phyloP scores from a whole-genome alignment of 2,113 vertebrate genomes.

The Propithecus coquereli region DNA sequence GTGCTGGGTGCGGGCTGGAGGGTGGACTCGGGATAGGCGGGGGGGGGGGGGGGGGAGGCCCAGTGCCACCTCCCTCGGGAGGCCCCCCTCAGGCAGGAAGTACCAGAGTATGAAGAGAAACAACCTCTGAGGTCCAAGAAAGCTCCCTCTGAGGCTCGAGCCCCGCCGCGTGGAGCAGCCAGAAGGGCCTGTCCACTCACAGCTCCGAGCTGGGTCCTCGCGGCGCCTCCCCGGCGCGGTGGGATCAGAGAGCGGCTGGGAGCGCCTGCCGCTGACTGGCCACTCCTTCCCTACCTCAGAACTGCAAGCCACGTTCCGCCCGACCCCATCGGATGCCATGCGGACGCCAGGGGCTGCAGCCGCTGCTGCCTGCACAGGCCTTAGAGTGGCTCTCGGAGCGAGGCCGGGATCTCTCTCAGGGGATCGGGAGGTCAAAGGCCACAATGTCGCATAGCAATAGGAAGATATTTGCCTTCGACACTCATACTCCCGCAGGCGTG shows the following conservation, averaged over 20 bases:
- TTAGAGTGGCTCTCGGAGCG: neutral
- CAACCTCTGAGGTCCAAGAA: neutral
- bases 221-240: neutral
- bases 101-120: neutral
- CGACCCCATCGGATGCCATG: fast-evolving
- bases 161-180: neutral
- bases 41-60: neutral
- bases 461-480: neutral
- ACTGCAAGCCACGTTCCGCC: neutral
- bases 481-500: fast-evolving
- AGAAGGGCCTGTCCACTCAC: fast-evolving
- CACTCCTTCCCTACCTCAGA: fast-evolving
- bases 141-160: neutral
- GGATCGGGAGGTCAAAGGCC: neutral
- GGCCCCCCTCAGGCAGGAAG: neutral
- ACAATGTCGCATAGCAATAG: neutral
- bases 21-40: fast-evolving
- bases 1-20: no score
- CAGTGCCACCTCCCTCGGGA: neutral
- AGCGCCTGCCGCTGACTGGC: fast-evolving
- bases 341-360: fast-evolving
- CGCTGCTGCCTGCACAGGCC: neutral
- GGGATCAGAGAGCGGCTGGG: neutral
- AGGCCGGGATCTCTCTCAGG: neutral
- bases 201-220: neutral